Evolutionary conservation across 1,140 invertebrate species (phyloP).

Genomic region (Psix sp.): DNA sequence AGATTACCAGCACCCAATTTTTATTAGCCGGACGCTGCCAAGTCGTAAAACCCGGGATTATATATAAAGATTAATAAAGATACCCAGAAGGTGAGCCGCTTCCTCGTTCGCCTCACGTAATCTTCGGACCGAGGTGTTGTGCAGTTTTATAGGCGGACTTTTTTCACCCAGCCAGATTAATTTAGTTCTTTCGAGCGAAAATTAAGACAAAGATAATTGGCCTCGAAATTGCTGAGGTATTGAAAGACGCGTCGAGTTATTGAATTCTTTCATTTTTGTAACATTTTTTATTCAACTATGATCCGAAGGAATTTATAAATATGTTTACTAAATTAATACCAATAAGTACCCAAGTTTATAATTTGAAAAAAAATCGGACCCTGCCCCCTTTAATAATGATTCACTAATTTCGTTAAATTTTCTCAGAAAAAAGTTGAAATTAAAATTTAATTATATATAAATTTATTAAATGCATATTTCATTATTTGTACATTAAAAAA

Average conservation of each 20-base stretch:
- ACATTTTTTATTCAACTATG: no score
- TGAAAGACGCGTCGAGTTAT: constrained; percentile 26
- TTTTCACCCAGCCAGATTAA: constrained; percentile 25
- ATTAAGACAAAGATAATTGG: constrained; percentile 43
- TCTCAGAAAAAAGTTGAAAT: no score
- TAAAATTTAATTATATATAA: no score
- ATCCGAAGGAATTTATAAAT: no score
- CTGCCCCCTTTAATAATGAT: no score
- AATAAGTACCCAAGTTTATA: no score
- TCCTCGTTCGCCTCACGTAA: constrained; percentile 33
- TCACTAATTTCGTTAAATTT: no score
- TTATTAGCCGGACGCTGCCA: constrained; percentile 54
- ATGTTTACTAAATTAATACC: no score
- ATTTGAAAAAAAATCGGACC: no score
- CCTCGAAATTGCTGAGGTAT: constrained; percentile 36
- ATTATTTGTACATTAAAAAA: no score
- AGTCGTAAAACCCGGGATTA: constrained; percentile 43
- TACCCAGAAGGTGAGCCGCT: constrained; percentile 25
- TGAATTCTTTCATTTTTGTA: constrained; percentile 15
- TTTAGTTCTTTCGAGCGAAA: constrained; percentile 34
- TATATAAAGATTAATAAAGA: constrained; percentile 60
- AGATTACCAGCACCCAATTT: constrained; percentile 57
- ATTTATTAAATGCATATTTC: no score
- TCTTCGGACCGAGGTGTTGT: constrained; percentile 30
- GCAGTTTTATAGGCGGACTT: constrained; percentile 32